Evolutionary conservation across 2,113 vertebrate species (phyloP).

Genomic region (Corynorhinus townsendii): DNA sequence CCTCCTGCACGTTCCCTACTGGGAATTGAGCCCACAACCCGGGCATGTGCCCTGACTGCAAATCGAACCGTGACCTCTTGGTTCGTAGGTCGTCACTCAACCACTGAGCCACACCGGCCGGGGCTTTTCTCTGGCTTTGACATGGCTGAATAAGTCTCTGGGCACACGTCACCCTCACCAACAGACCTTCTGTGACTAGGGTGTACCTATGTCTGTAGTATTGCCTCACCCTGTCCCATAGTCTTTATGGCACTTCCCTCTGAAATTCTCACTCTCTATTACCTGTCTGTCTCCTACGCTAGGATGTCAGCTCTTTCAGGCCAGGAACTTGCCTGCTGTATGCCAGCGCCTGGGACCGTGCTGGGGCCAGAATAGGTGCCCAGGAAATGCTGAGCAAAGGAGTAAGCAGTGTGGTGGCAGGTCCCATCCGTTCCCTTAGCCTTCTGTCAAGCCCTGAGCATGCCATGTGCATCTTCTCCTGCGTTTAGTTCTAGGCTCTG

Average conservation of each 20-base stretch:
- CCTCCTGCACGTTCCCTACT: too few species aligned
- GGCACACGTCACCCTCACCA: too few species aligned
- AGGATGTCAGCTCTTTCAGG: neutral
- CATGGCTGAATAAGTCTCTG: rapidly evolving
- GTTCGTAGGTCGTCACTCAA: too few species aligned
- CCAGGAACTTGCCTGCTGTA: neutral
- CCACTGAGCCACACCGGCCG: too few species aligned
- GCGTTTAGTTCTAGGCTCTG: neutral
- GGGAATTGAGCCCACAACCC: too few species aligned
- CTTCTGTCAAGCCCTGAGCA: neutral
- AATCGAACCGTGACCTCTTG: too few species aligned
- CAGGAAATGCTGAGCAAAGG: neutral
- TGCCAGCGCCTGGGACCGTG: neutral
- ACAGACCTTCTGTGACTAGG: neutral
- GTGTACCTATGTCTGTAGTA: rapidly evolving
- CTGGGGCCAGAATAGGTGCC: neutral
- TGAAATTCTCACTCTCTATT: too few species aligned
- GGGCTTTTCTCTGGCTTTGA: neutral
- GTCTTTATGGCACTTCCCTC: neutral
- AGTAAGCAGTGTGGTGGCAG: rapidly evolving
- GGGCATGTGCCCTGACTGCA: too few species aligned
- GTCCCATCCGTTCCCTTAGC: neutral
- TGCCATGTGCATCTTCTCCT: rapidly evolving
- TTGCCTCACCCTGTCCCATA: neutral
- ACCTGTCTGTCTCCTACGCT: neutral